Evolutionary conservation across 2,888 invertebrate genomes (phyloP).

Genomic region (Drosophila koepferae): DNA sequence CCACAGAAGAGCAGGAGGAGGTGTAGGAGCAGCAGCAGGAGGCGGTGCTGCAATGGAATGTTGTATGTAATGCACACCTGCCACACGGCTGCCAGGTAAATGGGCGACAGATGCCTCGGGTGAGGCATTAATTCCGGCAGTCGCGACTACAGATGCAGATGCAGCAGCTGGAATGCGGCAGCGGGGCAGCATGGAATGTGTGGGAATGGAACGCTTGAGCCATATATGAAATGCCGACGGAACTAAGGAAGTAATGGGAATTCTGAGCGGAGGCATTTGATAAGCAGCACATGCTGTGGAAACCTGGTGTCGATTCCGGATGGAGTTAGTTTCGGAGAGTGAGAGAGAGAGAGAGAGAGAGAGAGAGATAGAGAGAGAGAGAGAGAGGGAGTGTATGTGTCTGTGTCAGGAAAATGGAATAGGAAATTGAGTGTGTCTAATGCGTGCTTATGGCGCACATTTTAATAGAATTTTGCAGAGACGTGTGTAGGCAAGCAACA

Average conservation of each 20-base stretch:
- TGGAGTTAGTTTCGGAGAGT: slow-evolving; percentile 33
- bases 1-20: slow-evolving; percentile 5
- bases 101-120: slow-evolving; percentile 53
- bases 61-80: slow-evolving; percentile 61
- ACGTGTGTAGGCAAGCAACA: slow-evolving; percentile 54
- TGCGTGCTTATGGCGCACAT: slow-evolving; percentile 77
- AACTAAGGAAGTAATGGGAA: slow-evolving; percentile 28
- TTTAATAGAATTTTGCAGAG: slow-evolving; percentile 75
- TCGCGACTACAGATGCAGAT: slow-evolving; percentile 38
- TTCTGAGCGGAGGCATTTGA: slow-evolving; percentile 25
- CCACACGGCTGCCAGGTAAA: slow-evolving; percentile 26
- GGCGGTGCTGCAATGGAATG: slow-evolving; percentile 27
- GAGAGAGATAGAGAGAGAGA: too few relatives aligned
- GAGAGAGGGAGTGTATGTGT: background rate
- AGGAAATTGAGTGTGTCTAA: slow-evolving; percentile 80
- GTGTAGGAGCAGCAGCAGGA: too few relatives aligned
- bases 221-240: slow-evolving; percentile 30
- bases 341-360: too few relatives aligned
- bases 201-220: slow-evolving; percentile 7
- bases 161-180: slow-evolving; percentile 25
- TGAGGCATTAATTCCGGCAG: slow-evolving; percentile 62
- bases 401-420: slow-evolving; percentile 57
- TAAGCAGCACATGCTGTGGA: slow-evolving; percentile 38
- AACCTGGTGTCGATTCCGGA: slow-evolving; percentile 47
- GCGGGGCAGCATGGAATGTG: background rate